Conservation (phyloP, 2,113 vertebrate genomes). For the Petrocephalus zakoni region DNA sequence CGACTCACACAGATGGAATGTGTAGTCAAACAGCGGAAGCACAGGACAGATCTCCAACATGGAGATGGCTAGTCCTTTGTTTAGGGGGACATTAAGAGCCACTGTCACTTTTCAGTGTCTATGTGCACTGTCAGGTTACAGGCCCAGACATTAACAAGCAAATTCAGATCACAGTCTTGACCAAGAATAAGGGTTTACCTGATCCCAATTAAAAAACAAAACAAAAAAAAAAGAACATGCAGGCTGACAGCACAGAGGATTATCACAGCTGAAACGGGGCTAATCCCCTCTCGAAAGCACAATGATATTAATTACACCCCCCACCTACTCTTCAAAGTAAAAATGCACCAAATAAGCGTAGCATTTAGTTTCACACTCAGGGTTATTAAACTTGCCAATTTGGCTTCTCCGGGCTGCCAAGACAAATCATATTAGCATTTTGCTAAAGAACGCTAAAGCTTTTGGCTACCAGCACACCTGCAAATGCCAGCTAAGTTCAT, state of each 20-base stretch:
- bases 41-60: background rate
- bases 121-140: background rate
- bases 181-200: background rate
- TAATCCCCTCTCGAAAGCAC: slow-evolving; percentile 47
- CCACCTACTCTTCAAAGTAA: slow-evolving; percentile 35
- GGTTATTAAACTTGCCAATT: slow-evolving; percentile 58
- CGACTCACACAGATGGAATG: slow-evolving; percentile 20
- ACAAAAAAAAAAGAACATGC: background rate
- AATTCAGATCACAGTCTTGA: background rate
- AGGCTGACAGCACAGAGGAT: background rate
- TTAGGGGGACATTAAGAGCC: background rate
- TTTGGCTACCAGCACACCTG: slow-evolving; percentile 52
- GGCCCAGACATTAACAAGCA: background rate
- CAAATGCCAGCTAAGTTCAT: slow-evolving; percentile 60
- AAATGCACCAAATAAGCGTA: slow-evolving; percentile 46
- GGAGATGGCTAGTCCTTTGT: background rate
- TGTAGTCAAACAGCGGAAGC: background rate
- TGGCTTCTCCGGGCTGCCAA: slow-evolving; percentile 53
- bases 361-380: slow-evolving; percentile 57
- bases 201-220: background rate
- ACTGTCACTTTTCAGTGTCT: background rate
- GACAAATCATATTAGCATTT: slow-evolving; percentile 69
- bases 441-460: slow-evolving; percentile 61
- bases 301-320: slow-evolving; percentile 62
- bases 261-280: background rate